Conservation (phyloP, 2,888 invertebrate species). For the Hylaea fasciaria region DNA sequence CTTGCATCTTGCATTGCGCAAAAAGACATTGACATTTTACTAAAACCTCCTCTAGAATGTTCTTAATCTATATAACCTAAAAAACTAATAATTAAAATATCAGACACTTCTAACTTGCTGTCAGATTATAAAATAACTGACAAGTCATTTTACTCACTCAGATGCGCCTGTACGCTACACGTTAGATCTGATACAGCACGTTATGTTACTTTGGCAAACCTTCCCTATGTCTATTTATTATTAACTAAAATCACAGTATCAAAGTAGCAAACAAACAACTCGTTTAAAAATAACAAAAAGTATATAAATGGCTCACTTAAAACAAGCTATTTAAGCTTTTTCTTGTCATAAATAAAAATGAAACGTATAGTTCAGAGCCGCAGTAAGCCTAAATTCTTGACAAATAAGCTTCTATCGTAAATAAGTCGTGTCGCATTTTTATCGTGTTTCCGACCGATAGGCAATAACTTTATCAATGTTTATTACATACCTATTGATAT, state of each 20-base stretch:
- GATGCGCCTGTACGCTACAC: too few relatives aligned
- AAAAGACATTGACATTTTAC: too few relatives aligned
- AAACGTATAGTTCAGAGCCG: conserved; percentile 13
- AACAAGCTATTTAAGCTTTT: conserved; percentile 23
- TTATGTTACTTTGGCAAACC: too few relatives aligned
- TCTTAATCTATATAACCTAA: too few relatives aligned
- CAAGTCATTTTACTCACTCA: too few relatives aligned
- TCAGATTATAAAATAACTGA: too few relatives aligned
- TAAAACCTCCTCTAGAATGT: too few relatives aligned
- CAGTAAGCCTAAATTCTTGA: conserved; percentile 28
- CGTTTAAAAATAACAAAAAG: conserved; percentile 15
- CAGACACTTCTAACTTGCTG: too few relatives aligned
- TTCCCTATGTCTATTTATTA: too few relatives aligned
- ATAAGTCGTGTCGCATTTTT: conserved; percentile 34
- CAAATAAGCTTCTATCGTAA: conserved; percentile 23
- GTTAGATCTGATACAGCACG: too few relatives aligned
- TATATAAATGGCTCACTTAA: conserved; percentile 27
- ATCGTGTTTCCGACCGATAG: conserved; percentile 32
- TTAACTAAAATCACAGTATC: not conserved
- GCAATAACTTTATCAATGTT: conserved; percentile 49
- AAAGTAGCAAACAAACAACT: not conserved
- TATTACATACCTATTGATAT: conserved; percentile 34
- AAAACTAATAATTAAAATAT: too few relatives aligned
- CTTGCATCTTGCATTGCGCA: too few relatives aligned
- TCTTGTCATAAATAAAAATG: conserved; percentile 23